Evolutionary conservation across 1,140 invertebrate species (phyloP).

Genomic region (Pseudomyrmex dendroicus): DNA sequence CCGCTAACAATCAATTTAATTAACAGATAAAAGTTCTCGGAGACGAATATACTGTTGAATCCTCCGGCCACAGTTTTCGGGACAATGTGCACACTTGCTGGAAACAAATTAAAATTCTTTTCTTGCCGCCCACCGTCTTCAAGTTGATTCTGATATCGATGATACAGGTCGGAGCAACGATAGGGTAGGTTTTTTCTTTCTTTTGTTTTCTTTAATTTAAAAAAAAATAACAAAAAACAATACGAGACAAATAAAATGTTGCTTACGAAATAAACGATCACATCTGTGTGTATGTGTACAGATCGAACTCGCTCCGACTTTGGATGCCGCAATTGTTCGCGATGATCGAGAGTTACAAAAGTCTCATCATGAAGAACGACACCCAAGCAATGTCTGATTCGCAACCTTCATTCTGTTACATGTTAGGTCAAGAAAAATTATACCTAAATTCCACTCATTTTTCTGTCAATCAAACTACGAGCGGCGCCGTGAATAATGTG

Average conservation of each 20-base stretch:
- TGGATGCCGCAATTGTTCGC: slow-evolving; percentile 83
- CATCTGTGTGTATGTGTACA: slow-evolving; percentile 41
- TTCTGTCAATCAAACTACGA: slow-evolving; percentile 22
- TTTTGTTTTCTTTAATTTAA: background rate
- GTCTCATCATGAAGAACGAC: slow-evolving; percentile 62
- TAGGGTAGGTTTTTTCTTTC: slow-evolving; percentile 77
- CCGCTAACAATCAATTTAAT: slow-evolving; percentile 3
- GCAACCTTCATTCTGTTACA: slow-evolving; percentile 73
- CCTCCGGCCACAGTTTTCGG: slow-evolving; percentile 66
- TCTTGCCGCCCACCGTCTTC: slow-evolving; percentile 88
- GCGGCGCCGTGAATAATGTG: background rate
- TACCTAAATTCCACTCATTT: slow-evolving; percentile 33
- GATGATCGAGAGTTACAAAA: slow-evolving; percentile 80
- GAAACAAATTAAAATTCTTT: slow-evolving; percentile 86
- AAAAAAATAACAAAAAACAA: background rate
- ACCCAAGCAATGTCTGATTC: background rate
- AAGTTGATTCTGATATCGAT: slow-evolving; percentile 89
- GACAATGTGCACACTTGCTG: slow-evolving; percentile 75
- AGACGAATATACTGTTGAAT: slow-evolving; percentile 82
- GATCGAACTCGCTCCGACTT: slow-evolving; percentile 80
- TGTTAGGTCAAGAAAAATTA: slow-evolving; percentile 61
- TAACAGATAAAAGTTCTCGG: slow-evolving; percentile 80
- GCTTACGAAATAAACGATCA: background rate
- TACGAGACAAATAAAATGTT: background rate
- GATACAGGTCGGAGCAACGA: slow-evolving; percentile 90